Conservation (phyloP, 2,797 vertebrate species). For the Babyrousa celebensis region DNA sequence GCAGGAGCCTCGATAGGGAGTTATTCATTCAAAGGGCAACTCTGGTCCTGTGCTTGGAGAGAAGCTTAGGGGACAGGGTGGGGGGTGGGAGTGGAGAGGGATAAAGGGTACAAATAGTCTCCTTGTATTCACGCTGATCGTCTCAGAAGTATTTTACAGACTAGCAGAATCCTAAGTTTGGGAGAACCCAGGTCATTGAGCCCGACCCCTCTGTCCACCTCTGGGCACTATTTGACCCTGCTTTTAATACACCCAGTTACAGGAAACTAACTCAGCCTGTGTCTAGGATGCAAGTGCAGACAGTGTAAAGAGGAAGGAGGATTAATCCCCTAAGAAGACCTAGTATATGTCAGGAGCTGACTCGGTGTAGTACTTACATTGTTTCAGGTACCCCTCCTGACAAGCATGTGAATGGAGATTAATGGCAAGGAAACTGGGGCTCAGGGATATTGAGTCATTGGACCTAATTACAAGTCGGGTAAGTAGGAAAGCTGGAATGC, state of each 20-base stretch:
- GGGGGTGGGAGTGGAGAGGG: too few species aligned
- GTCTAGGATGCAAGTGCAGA: not conserved
- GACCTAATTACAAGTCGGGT: constrained; percentile 54
- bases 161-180: not conserved
- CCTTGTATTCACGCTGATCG: not conserved
- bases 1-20: not conserved
- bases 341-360: not conserved
- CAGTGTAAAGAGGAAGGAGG: constrained; percentile 11
- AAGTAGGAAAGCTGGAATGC: constrained; percentile 52
- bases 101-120: not conserved
- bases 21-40: not conserved
- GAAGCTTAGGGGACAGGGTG: not conserved
- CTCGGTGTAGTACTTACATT: not conserved
- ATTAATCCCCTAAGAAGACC: constrained; percentile 47
- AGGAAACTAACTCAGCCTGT: not conserved
- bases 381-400: constrained; percentile 15
- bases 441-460: constrained; percentile 75
- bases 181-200: not conserved
- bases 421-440: constrained; percentile 54
- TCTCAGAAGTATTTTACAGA: not conserved
- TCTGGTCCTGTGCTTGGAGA: not conserved
- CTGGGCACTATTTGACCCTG: not conserved
- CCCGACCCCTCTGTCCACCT: not conserved
- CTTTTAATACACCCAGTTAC: not conserved
- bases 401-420: constrained; percentile 63